Evolutionary conservation across 2,113 vertebrate species (phyloP), one percentile per base, ranked within the genome.

Genomic region (Atherinomorus stipes): DNA sequence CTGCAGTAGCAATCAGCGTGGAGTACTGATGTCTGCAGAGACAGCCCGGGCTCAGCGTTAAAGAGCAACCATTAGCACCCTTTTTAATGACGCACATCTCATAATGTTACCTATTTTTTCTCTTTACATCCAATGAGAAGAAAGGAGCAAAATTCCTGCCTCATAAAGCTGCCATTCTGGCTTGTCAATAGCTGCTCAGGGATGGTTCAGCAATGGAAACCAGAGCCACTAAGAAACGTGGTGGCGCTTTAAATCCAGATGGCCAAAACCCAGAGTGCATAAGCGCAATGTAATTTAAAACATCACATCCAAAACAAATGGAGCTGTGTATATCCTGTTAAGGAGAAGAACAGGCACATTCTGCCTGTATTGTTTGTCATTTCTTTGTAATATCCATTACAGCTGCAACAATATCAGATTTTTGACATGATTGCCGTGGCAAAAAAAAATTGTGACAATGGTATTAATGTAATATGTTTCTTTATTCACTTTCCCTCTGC

Each of bases 21-120:
- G 84, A 87, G 83, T 82, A 81, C 78, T 81, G 87, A 80, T 90
- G 86, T 88, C 86, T 89, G 88, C 84, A 84, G 71, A 86, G 84
- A 74, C 81, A 83, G 82, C 73, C 74, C 66, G 38, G 45, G 85
- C 80, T 71, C 68, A 1, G 60, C 42, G 75, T 80, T 92, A 92
- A 89, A 92, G 85, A 93, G 81, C 82, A 78, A 64, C 82, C 86
- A 91, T 94, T 94, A 92, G 87, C 79, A 45, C 44, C 53, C 66
- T 72, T 90, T 91, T 89, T 91, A 93, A 93, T 92, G 89, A 87
- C 78, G 78, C 82, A 80, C 84, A 71, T 78, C 82, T 80, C 85
- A 88, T 93, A 84, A 90, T 90, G 84, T 91, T 87, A 89, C 82
- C 78, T 80, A 70, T 85, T 83, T 78, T 86, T 85, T 82, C 79